phyloP scores from a whole-genome alignment of 2,797 vertebrate genomes.

The Linurgus olivaceus region DNA sequence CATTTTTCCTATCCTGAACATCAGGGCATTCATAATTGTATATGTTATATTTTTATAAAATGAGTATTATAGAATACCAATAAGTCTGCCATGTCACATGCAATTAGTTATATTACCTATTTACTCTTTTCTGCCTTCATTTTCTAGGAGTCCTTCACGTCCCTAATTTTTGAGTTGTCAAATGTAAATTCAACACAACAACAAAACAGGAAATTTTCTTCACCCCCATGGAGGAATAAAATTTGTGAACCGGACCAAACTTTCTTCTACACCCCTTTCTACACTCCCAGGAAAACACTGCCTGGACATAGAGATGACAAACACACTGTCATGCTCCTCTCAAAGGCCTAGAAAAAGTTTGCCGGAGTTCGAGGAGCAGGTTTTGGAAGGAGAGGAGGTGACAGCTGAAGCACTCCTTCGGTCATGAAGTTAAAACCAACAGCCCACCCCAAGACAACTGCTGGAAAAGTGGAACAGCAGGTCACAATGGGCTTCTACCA shows the following conservation, averaged over 20 bases:
- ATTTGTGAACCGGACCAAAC: background rate
- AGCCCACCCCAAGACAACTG: accelerated
- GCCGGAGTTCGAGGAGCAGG: background rate
- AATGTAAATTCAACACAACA: background rate
- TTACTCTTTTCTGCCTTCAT: background rate
- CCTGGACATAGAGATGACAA: background rate
- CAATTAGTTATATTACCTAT: background rate
- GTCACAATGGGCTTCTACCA: background rate
- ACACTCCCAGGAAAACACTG: background rate
- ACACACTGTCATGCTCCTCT: background rate
- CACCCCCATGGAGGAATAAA: accelerated
- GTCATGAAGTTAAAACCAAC: background rate
- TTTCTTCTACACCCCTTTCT: background rate
- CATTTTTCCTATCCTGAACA: background rate
- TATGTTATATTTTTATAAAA: background rate
- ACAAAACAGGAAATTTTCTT: background rate
- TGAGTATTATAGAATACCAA: background rate
- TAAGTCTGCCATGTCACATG: background rate
- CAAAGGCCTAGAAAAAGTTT: background rate
- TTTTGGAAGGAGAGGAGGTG: background rate
- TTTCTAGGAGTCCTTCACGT: background rate
- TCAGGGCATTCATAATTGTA: background rate
- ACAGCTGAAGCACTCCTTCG: background rate
- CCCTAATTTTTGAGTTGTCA: background rate
- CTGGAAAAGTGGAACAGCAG: background rate